A percentile compares a stretch with the other conserved stretches of the same genome.
Conservation (phyloP, 2,797 vertebrate genomes). For the Arrhamphus sclerolepis region DNA sequence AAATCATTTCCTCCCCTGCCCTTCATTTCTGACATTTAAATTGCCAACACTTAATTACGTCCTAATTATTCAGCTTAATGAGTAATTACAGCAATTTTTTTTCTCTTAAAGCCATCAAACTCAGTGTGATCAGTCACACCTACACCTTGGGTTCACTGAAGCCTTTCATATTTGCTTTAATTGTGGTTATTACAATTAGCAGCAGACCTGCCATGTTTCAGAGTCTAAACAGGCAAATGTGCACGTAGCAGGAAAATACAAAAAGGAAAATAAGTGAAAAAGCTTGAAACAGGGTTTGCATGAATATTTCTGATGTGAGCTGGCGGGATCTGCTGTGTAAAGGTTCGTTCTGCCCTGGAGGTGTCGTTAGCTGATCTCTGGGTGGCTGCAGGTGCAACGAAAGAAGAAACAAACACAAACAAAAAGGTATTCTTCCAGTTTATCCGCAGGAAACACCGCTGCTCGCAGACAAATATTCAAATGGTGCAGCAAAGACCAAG, state of each 20-base stretch:
- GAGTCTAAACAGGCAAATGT: slow-evolving; percentile 6
- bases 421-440: no score
- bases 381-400: slow-evolving; percentile 38
- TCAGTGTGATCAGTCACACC: slow-evolving; percentile 42
- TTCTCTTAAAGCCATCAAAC: slow-evolving; percentile 45
- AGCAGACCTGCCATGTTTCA: slow-evolving; percentile 6
- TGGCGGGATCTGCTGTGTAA: neutral
- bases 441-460: neutral
- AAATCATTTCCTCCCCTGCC: slow-evolving; percentile 17
- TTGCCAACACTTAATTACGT: slow-evolving; percentile 28
- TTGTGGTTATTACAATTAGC: slow-evolving; percentile 48
- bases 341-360: slow-evolving; percentile 1
- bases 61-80: slow-evolving; percentile 54
- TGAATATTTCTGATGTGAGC: neutral
- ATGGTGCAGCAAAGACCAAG: neutral
- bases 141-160: slow-evolving; percentile 25
- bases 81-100: slow-evolving; percentile 47
- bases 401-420: slow-evolving; percentile 8
- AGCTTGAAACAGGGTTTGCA: no score
- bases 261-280: neutral
- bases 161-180: slow-evolving; percentile 25
- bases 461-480: neutral
- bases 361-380: slow-evolving; percentile 57
- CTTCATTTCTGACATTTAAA: slow-evolving; percentile 47
- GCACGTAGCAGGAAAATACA: slow-evolving; percentile 5